phyloP scores from a whole-genome alignment of 2,797 vertebrate species.

The Tolypeutes matacus region DNA sequence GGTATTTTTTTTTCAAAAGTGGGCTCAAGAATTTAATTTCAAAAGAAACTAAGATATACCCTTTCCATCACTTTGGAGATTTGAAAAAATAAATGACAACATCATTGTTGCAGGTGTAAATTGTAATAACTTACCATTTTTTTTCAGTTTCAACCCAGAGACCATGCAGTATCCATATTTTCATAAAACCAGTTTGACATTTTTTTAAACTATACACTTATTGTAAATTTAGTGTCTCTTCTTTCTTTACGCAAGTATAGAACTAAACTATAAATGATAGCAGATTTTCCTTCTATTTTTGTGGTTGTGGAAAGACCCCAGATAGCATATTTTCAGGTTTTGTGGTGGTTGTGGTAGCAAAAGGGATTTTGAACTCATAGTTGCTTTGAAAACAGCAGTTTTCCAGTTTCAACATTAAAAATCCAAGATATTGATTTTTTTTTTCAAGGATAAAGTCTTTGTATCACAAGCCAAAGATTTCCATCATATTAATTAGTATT shows the following conservation, averaged over 20 bases:
- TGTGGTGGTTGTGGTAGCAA: slow-evolving; percentile 73
- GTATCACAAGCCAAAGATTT: slow-evolving; percentile 70
- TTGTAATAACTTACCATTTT: slow-evolving; percentile 76
- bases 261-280: slow-evolving; percentile 81
- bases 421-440: slow-evolving; percentile 35
- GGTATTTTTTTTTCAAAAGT: slow-evolving; percentile 80
- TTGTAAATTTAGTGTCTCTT: slow-evolving; percentile 60
- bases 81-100: slow-evolving; percentile 74
- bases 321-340: slow-evolving; percentile 70
- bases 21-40: slow-evolving; percentile 73
- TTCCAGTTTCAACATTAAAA: slow-evolving; percentile 76
- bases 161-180: slow-evolving; percentile 67
- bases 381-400: slow-evolving; percentile 20
- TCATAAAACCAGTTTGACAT: slow-evolving; percentile 71
- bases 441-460: slow-evolving; percentile 44
- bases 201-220: slow-evolving; percentile 74
- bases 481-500: slow-evolving; percentile 65
- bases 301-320: slow-evolving; percentile 77
- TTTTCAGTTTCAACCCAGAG: slow-evolving; percentile 63
- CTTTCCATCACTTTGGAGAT: slow-evolving; percentile 68
- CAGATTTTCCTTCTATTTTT: slow-evolving; percentile 75
- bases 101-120: slow-evolving; percentile 78
- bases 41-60: slow-evolving; percentile 62
- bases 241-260: slow-evolving; percentile 77
- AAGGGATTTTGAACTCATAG: slow-evolving; percentile 39